Percentiles rank a stretch among this genome's conserved stretches.
Evolutionary conservation across 2,797 vertebrate genomes (phyloP).

Genomic region (Vultur gryphus): DNA sequence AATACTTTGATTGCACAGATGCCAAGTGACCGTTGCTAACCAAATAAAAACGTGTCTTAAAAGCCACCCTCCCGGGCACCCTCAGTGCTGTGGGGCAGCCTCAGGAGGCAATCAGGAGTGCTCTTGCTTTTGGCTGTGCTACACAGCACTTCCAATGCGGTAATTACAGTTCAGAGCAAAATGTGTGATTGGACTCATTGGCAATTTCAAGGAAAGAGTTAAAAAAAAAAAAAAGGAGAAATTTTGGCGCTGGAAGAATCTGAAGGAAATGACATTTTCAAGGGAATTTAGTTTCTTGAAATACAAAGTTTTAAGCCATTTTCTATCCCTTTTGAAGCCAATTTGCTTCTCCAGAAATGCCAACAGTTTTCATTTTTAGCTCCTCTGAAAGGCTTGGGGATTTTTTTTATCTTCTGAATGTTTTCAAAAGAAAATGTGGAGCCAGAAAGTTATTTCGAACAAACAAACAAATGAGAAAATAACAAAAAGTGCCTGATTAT

Average conservation of each 20-base stretch:
- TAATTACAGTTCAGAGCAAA: neutral
- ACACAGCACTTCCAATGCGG: neutral
- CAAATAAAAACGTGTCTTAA: slow-evolving; percentile 7
- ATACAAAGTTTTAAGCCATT: neutral
- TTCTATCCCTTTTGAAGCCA: neutral
- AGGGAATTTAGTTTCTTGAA: slow-evolving; percentile 13
- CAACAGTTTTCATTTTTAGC: slow-evolving; percentile 27
- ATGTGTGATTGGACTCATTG: neutral
- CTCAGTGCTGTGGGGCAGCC: neutral
- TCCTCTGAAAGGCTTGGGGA: neutral
- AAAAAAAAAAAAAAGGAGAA: neutral
- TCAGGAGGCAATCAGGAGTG: neutral
- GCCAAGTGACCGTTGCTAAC: slow-evolving; percentile 7
- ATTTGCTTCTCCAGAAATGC: neutral
- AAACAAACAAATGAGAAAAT: slow-evolving; percentile 38
- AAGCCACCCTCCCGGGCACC: neutral
- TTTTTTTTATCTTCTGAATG: neutral
- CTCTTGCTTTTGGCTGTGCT: neutral
- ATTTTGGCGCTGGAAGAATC: neutral
- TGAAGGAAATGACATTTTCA: neutral
- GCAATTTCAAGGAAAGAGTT: neutral
- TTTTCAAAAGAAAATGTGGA: slow-evolving; percentile 17
- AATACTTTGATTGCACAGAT: slow-evolving; percentile 9
- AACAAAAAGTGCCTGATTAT: neutral
- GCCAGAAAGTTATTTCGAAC: slow-evolving; percentile 23